A percentile compares a stretch with the other conserved stretches of the same genome.
These are phyloP conservation scores for Ariopsis seemanni DNA, from an alignment of 2,113 vertebrate species.

Conservation along the genomic window DNA sequence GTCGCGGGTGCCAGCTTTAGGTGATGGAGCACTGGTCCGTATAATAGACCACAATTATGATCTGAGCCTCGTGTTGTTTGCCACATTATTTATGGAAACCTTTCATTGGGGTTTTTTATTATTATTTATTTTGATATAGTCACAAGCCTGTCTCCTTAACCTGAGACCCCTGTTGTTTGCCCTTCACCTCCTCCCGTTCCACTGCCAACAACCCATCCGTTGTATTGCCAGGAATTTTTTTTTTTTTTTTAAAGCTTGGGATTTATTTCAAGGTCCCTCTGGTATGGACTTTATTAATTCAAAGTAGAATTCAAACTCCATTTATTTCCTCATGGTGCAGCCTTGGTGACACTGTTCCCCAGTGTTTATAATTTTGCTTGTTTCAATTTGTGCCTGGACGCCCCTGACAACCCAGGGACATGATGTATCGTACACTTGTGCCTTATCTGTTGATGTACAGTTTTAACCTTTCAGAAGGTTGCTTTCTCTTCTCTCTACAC, in stretches of 20 bases:
- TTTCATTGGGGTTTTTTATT: conserved; percentile 36
- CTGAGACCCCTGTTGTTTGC: conserved; percentile 35
- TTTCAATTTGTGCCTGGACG: conserved; percentile 72
- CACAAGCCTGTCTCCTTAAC: conserved; percentile 50
- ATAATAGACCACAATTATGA: conserved; percentile 67
- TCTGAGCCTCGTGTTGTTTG: conserved; percentile 40
- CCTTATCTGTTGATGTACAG: conserved; percentile 76
- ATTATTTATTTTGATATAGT: conserved; percentile 35
- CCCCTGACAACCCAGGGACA: conserved; percentile 64
- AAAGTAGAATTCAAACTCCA: conserved; percentile 67
- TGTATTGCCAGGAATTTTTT: conserved; percentile 39
- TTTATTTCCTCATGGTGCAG: conserved; percentile 67
- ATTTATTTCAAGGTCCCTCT: conserved; percentile 60
- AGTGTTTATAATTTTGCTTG: conserved; percentile 74
- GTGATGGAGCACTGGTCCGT: conserved; percentile 61
- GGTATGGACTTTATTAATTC: conserved; percentile 67
- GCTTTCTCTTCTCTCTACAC: conserved; percentile 50
- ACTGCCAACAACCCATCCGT: background rate
- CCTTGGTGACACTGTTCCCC: conserved; percentile 69
- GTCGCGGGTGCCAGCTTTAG: conserved; percentile 58
- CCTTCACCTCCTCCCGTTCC: conserved; percentile 28
- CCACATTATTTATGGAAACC: conserved; percentile 47
- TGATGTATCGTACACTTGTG: conserved; percentile 67
- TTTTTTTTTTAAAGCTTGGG: conserved; percentile 55
- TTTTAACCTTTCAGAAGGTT: conserved; percentile 74